These are phyloP conservation scores for Psix sp. DNA, from an alignment of 1,140 invertebrate genomes.

Conservation along the genomic window DNA sequence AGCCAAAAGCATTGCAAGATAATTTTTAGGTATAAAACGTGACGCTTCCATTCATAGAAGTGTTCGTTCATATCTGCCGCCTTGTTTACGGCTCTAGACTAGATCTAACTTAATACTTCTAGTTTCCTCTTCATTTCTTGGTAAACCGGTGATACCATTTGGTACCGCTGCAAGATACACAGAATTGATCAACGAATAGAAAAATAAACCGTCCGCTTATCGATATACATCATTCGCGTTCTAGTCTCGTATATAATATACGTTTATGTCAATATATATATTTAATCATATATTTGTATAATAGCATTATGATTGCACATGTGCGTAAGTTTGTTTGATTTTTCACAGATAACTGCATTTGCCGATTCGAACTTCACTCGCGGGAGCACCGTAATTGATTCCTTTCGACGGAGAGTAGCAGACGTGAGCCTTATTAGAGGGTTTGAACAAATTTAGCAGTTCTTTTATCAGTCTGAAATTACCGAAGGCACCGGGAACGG, in stretches of 20 bases:
- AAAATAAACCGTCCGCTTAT: constrained; percentile 28
- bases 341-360: background rate
- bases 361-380: background rate
- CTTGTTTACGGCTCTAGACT: constrained; percentile 30
- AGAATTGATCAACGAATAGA: constrained; percentile 17
- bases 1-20: background rate
- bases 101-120: constrained; percentile 43
- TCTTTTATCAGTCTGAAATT: constrained; percentile 5
- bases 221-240: constrained; percentile 1
- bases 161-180: background rate
- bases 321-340: too few species aligned
- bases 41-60: too few species aligned
- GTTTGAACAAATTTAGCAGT: constrained; percentile 8
- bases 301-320: too few species aligned
- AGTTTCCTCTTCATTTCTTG: constrained; percentile 18
- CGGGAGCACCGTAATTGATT: constrained; percentile 7
- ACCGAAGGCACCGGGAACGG: background rate
- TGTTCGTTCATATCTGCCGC: too few species aligned
- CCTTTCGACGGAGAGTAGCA: constrained; percentile 16
- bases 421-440: constrained; percentile 13
- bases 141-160: background rate
- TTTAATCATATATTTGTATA: too few species aligned
- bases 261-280: constrained; percentile 6
- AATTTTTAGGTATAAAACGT: background rate
- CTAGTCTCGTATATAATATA: constrained; percentile 1